Evolutionary conservation across 2,797 vertebrate species (phyloP), one percentile per base, ranked within the genome.

Genomic region (Acipenser transmontanus): DNA sequence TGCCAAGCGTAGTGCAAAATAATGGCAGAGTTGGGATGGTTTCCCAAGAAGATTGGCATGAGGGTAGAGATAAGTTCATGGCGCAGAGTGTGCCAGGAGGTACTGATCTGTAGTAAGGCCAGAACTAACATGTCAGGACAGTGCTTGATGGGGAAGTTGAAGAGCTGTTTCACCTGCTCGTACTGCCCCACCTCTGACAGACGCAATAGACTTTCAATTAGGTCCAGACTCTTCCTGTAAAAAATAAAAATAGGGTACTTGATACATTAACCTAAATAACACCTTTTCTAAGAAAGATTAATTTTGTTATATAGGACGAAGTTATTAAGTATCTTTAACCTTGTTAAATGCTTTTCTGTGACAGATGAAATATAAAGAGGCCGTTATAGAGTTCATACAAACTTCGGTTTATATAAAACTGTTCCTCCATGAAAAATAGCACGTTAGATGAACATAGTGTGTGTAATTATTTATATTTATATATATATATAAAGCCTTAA

Each of bases 1-100:
- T 99, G 97, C 97, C 97, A 99, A 9, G 97, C 97, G 8, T 99
- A 99, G 91, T 99, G 97, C 90, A 99, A 90, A 84, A 99, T 99
- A 83, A 99, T 99, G 83, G 97, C 97, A 52, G 97, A 99, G 87
- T 99, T 99, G 52, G 97, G 97, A 77, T 99, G 97, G 86, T 99
- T 99, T 80, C 96, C 97, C 73, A 99, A 86, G 78, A 99, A 99
- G 81, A 98, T 99, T 68, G 97, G 97, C 97, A 99, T 99, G 64
- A 99, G 88, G 0, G 96, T 98, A 64, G 97, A 99, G 87, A 99
- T 99, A 82, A 99, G 97, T 75, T 99, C 97, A 48, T 99, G 96
- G 76, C 97, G 95, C 72, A 99, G 82, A 2, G 95, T 97, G 74
- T 99, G 96, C 97, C 97, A 99, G 71, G 97, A 98, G 6, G 95